Evolutionary conservation across 2,888 invertebrate species (phyloP), one percentile per base, ranked within the genome.

Genomic region (Drosophila mercatorum): DNA sequence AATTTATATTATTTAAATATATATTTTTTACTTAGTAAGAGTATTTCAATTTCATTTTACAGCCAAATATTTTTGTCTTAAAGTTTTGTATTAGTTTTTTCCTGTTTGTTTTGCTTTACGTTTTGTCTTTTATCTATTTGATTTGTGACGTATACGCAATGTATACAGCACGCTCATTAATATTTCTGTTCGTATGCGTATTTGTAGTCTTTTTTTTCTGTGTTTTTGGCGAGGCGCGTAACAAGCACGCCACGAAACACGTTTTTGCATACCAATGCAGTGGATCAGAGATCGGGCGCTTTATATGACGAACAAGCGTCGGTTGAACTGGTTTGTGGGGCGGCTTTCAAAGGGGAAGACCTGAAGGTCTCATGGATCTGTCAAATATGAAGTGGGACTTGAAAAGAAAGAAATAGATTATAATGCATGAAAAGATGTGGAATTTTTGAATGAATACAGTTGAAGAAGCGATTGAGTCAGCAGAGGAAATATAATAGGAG

Each of bases 211-310:
- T 43, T 8, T 34, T 44, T 34, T 67, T 64, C 31, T 44, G 44
- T 38, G 71, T 79, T 70, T 22, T 22, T 22, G 81, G 76, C 47
- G 67, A 65, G 31, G 63, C 49, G 64, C 72, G 69, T 74, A 72
- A 71, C 80, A 77, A 77, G 80, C 75, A 72, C 80, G 56, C 41
- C 69, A 63, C 64, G 74, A 74, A 84, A 87, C 83, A 84, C 82
- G 88, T 84, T 84, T 84, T 82, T 82, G 80, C 70, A 87, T 87
- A 68, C 69, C 65, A 84, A 84, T 84, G 63, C 68, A 40, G 51
- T 41, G 65, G n/a, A 56, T 66, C 47, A 28, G 47, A 65, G 14
- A 56, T 55, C 55, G n/a, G 56, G 17, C 22, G 43, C 34, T 17
- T 46, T 38, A 47, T 41, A 40, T n/a, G 22, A 47, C 38, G 14